Percentiles rank a stretch among this genome's conserved stretches.
These are phyloP conservation scores for Babyrousa celebensis DNA, from an alignment of 2,797 vertebrate species.

Conservation along the genomic window DNA sequence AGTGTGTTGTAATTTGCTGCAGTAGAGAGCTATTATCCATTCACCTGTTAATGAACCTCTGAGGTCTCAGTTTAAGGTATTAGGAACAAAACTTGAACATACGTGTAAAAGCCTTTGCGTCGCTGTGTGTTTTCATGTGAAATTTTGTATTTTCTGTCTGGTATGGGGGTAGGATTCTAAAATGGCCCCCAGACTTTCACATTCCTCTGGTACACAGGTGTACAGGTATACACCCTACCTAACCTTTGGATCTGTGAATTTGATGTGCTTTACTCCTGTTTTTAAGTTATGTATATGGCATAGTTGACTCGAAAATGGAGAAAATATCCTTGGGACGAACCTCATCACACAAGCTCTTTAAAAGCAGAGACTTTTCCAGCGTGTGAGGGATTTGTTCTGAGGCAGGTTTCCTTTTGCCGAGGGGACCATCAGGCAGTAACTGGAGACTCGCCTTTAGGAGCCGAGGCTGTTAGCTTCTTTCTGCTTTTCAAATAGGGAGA, in stretches of 20 bases:
- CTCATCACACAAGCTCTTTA: not conserved
- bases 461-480: not conserved
- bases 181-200: not conserved
- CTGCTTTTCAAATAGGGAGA: not conserved
- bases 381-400: not conserved
- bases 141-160: not conserved
- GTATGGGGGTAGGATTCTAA: not conserved
- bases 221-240: not conserved
- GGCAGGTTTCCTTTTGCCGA: not conserved
- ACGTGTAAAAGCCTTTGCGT: too few relatives aligned
- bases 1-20: too few relatives aligned
- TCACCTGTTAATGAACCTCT: too few relatives aligned
- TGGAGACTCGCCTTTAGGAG: not conserved
- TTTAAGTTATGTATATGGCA: too few relatives aligned
- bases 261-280: not conserved
- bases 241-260: not conserved
- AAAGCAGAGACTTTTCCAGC: not conserved
- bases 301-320: not conserved
- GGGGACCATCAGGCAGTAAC: not conserved
- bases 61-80: too few relatives aligned
- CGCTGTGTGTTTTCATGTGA: too few relatives aligned
- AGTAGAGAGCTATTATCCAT: too few relatives aligned
- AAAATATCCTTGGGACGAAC: not conserved
- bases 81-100: too few relatives aligned
- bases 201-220: not conserved